Conservation (phyloP, 2,797 vertebrate species). For the Anguilla anguilla region DNA sequence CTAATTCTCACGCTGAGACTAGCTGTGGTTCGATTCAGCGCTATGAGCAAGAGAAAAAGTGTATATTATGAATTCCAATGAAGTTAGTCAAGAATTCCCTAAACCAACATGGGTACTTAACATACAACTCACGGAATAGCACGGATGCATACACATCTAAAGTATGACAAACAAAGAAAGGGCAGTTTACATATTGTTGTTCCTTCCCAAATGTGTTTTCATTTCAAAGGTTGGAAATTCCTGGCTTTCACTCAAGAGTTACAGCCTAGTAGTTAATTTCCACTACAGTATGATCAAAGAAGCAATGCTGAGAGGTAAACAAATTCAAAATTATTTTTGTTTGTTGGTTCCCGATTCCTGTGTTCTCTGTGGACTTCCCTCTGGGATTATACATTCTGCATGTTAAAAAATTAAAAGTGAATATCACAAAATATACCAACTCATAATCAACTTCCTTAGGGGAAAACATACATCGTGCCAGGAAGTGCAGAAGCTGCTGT, state of each 20-base stretch:
- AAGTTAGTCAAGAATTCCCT: neutral
- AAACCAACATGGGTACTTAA: neutral
- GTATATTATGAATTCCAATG: slow-evolving; percentile 12
- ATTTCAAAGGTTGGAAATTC: slow-evolving; percentile 12
- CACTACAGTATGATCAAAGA: slow-evolving; percentile 15
- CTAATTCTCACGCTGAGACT: neutral
- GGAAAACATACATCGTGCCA: neutral
- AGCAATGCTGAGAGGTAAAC: slow-evolving; percentile 8
- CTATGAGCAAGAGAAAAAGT: slow-evolving; percentile 10
- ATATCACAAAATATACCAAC: neutral
- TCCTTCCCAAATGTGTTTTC: slow-evolving; percentile 9
- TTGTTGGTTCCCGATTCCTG: neutral
- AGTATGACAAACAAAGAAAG: neutral
- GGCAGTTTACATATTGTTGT: neutral
- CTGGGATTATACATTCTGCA: slow-evolving; percentile 9
- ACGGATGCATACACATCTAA: neutral
- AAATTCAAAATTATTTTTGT: neutral
- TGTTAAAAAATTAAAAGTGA: slow-evolving; percentile 7
- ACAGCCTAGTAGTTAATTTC: slow-evolving; percentile 14
- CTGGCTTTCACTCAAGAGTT: slow-evolving; percentile 15
- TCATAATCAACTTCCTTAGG: neutral
- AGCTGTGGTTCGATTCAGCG: neutral
- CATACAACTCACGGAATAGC: neutral
- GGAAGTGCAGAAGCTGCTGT: neutral
- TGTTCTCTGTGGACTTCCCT: slow-evolving; percentile 18